These are phyloP conservation scores for Lepus europaeus DNA, from an alignment of 2,113 vertebrate species.

Conservation along the genomic window DNA sequence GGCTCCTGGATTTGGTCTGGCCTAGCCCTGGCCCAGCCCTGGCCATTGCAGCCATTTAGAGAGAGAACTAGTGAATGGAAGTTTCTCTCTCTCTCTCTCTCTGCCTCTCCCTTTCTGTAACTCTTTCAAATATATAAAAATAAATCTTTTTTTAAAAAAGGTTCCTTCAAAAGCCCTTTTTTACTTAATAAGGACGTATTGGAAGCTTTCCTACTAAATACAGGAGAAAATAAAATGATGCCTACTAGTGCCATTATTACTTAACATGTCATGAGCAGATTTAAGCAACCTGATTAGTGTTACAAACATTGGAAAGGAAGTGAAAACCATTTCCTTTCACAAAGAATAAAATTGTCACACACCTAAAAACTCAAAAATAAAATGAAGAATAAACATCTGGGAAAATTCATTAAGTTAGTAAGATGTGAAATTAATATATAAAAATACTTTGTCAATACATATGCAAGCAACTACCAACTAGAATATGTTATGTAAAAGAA, in stretches of 20 bases:
- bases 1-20: no score
- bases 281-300: neutral
- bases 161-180: conserved; percentile 49
- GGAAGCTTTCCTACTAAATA: conserved; percentile 22
- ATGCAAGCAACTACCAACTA: neutral
- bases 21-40: no score
- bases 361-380: conserved; percentile 18
- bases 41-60: no score
- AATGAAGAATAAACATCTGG: conserved; percentile 21
- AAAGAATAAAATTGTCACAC: conserved; percentile 7
- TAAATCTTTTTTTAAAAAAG: neutral
- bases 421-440: conserved; percentile 32
- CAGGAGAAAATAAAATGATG: conserved; percentile 41
- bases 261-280: neutral
- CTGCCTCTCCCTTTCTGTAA: no score
- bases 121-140: no score
- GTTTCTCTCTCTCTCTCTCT: no score
- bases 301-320: conserved; percentile 34
- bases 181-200: conserved; percentile 39
- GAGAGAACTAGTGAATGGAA: no score
- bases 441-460: neutral
- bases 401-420: conserved; percentile 1
- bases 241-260: neutral
- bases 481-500: conserved; percentile 9
- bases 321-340: conserved; percentile 19